Conservation (phyloP, 2,888 invertebrate genomes). For the Phymatocera aterrima region DNA sequence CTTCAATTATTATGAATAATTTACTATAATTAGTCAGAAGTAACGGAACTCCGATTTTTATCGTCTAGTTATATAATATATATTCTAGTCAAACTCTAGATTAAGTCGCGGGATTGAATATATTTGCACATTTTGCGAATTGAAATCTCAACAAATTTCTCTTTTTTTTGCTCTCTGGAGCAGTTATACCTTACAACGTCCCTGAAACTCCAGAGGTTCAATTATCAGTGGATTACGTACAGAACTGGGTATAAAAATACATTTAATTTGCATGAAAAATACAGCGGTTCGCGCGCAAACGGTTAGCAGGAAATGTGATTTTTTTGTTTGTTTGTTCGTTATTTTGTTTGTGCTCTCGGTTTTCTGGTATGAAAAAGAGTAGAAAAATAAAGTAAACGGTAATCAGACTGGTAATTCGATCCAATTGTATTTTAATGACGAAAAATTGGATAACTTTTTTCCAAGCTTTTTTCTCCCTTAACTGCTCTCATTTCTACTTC, state of each 20-base stretch:
- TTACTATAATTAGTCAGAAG: no score
- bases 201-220: neutral
- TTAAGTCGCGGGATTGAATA: no score
- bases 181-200: neutral
- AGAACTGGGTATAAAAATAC: neutral
- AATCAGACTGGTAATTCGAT: slow-evolving; percentile 5
- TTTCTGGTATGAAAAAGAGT: neutral
- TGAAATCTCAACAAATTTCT: neutral
- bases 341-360: no score
- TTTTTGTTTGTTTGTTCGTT: no score
- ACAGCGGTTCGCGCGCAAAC: neutral
- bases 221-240: slow-evolving; percentile 17
- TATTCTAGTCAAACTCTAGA: neutral
- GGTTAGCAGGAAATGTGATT: neutral
- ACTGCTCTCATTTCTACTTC: neutral
- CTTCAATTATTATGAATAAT: no score
- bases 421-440: slow-evolving; percentile 5
- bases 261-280: slow-evolving; percentile 5
- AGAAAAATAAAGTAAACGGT: neutral
- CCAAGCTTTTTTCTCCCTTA: no score
- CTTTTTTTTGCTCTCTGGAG: neutral
- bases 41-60: neutral
- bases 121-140: neutral
- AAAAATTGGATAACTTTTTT: neutral
- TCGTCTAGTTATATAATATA: neutral